Percentiles rank a stretch among this genome's conserved stretches.
phyloP scores from a whole-genome alignment of 2,888 invertebrate genomes.

The Zygaena filipendulae region DNA sequence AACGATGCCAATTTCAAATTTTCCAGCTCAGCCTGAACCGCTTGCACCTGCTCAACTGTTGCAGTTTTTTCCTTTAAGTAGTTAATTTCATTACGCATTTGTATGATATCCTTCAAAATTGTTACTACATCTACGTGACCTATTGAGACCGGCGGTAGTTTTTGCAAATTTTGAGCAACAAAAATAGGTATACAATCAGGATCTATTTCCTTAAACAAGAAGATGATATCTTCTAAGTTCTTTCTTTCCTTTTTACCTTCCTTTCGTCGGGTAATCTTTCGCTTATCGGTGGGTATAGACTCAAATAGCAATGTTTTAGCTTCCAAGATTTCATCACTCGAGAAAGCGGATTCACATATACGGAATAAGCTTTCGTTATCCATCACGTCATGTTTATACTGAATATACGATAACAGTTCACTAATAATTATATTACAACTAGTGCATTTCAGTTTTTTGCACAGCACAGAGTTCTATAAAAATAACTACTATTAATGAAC shows the following conservation, averaged over 20 bases:
- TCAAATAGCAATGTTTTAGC: constrained; percentile 1
- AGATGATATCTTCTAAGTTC: constrained; percentile 1
- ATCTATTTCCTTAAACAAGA: constrained; percentile 1
- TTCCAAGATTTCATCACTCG: neutral
- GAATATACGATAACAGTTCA: constrained; percentile 1
- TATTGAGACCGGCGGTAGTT: constrained; percentile 1
- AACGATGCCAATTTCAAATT: too few species aligned
- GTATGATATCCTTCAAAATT: too few species aligned
- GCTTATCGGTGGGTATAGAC: neutral
- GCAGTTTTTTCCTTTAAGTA: too few species aligned
- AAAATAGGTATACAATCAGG: constrained; percentile 2
- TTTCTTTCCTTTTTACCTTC: neutral
- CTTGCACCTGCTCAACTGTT: too few species aligned
- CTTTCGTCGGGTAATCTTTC: constrained; percentile 1
- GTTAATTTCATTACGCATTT: too few species aligned
- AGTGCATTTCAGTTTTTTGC: neutral
- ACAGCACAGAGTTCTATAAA: too few species aligned
- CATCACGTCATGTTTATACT: neutral
- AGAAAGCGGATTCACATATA: constrained; percentile 1
- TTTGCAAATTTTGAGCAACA: constrained; percentile 1
- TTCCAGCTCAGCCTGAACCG: too few species aligned
- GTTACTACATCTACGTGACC: constrained; percentile 1
- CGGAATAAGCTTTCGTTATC: constrained; percentile 1
- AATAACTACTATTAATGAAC: too few species aligned
- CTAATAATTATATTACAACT: constrained; percentile 1